Evolutionary conservation across 2,113 vertebrate species (phyloP), one percentile per base, ranked within the genome.

Genomic region (Austrofundulus limnaeus): DNA sequence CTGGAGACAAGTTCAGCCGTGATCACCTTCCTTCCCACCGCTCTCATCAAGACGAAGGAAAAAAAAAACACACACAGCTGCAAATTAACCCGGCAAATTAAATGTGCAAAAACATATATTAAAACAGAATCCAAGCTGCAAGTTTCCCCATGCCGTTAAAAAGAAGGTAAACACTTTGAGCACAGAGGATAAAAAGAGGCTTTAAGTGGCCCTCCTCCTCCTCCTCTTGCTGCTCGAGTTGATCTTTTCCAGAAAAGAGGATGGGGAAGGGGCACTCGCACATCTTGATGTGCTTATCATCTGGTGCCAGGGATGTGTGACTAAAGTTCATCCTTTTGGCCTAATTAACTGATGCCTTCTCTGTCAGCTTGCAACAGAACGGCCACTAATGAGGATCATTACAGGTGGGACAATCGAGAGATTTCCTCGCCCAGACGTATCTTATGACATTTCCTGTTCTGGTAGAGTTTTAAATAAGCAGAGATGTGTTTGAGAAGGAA

Each of bases 291-390:
- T 61, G 62, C 77, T 69, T 65, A 85, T 81, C 82, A 79, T 73
- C 80, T 59, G 62, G 55, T 66, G 62, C 57, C 69, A 58, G 66
- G 20, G 54, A 68, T 28, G 65, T 57, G 69, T 67, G 78, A 58
- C 67, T 66, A 83, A 77, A 83, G 84, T 86, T 86, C 82, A 81
- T 74, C 70, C 75, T 81, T 66, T 78, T 78, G 80, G 69, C 68
- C 83, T 78, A 85, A 89, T 89, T 87, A 87, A 70, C 81, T 75
- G 72, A 72, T 46, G 62, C 67, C 72, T 81, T 56, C 61, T 55
- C 76, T 71, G 85, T 83, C 83, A 77, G 84, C 46, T 55, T 50
- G 54, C 68, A 68, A 34, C 60, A 1, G 60, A 54, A 48, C 2
- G 31, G 46, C 58, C 72, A 20, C 80, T 87, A 83, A 87, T 82